Percentiles rank a stretch among this genome's conserved stretches.
Evolutionary conservation across 1,140 invertebrate genomes (phyloP).

Genomic region (Phenacoccus solenopsis): DNA sequence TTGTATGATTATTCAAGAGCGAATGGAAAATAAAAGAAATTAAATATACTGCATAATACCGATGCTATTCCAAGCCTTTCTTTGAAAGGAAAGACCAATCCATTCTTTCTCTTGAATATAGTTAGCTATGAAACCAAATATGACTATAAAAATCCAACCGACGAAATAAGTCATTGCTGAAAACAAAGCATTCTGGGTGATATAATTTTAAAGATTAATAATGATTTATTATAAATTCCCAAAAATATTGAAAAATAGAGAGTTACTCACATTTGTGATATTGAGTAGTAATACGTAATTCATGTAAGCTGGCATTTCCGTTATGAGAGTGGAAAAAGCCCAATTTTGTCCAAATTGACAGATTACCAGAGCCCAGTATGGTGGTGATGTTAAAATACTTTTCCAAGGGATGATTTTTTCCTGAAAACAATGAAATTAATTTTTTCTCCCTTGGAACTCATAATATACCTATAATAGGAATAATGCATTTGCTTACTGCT

Average conservation of each 20-base stretch:
- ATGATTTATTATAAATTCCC: background rate
- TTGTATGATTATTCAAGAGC: no score
- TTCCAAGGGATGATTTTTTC: conserved; percentile 41
- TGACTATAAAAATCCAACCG: conserved; percentile 8
- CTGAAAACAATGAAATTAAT: conserved; percentile 13
- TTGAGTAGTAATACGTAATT: conserved; percentile 37
- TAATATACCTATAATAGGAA: background rate
- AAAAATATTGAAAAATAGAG: background rate
- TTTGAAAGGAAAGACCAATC: background rate
- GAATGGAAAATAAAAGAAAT: background rate
- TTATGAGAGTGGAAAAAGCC: conserved; percentile 54
- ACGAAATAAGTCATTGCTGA: conserved; percentile 15
- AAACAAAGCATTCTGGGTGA: conserved; percentile 14
- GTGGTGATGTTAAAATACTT: conserved; percentile 44
- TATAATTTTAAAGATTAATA: background rate
- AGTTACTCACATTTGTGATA: conserved; percentile 8
- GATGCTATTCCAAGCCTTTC: background rate
- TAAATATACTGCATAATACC: background rate
- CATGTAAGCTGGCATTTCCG: conserved; percentile 57
- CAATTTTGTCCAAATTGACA: conserved; percentile 51
- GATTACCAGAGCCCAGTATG: conserved; percentile 49
- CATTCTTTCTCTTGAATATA: background rate
- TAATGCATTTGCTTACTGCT: background rate
- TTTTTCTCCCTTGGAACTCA: no score
- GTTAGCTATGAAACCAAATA: background rate